Evolutionary conservation across 2,888 invertebrate genomes (phyloP), one percentile per base, ranked within the genome.

Genomic region (Leucoma salicis): DNA sequence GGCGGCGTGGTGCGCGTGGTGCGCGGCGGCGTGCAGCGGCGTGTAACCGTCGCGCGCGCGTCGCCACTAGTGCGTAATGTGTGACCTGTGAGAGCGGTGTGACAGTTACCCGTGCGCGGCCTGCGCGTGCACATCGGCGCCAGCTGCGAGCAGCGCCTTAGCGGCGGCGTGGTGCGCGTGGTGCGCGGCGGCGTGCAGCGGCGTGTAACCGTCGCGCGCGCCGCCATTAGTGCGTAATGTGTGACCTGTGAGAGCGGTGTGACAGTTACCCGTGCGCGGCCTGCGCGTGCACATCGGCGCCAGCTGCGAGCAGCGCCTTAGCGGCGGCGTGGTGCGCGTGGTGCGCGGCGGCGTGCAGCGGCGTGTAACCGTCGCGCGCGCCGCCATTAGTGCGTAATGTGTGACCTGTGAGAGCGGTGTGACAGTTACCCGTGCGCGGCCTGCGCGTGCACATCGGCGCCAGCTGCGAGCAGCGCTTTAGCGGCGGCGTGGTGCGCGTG

Each of bases 171-270:
- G 92, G 85, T 98, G 98, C 0, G 99, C 99, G 82, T 98, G 98
- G 77, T 99, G 99, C 39, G 97, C 97, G 4, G 99, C 98, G 8
- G 99, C 96, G 82, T 99, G 99, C 31, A 99, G 91, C 0, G 99
- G 98, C 1, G 98, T 96, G 90, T 98, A 86, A 0, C 99, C 99
- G 57, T 97, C 94, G 54, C 95, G 93, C 0, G 95, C 95, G 43
- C 92, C n/a, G n/a, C n/a, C n/a, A n/a, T n/a, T n/a, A n/a, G n/a
- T n/a, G n/a, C n/a, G n/a, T n/a, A n/a, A n/a, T n/a, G n/a, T n/a
- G n/a, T n/a, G n/a, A n/a, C n/a, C n/a, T n/a, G n/a, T n/a, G n/a
- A n/a, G n/a, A n/a, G n/a, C n/a, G n/a, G n/a, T n/a, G n/a, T n/a
- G n/a, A n/a, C n/a, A n/a, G 39, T 50, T 31, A 86, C 87, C 96